Percentiles rank a stretch among this genome's conserved stretches.
Evolutionary conservation across 2,888 invertebrate genomes (phyloP).

Genomic region (Mesochorus sp.): DNA sequence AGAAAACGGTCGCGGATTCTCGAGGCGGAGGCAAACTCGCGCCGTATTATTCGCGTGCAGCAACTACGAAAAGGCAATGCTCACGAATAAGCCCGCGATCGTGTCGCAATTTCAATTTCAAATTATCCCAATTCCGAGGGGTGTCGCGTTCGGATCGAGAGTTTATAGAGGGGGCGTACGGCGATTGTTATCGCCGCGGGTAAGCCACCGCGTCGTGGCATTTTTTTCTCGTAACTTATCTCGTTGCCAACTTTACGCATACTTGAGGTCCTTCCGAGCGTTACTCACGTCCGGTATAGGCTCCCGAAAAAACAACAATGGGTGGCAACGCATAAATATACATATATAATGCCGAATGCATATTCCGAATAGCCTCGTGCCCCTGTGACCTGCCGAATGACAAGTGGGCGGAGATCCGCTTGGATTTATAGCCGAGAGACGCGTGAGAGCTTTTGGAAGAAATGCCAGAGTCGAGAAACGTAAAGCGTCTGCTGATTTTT

Average conservation of each 20-base stretch:
- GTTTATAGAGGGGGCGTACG: constrained; percentile 49
- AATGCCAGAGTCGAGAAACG: too few species aligned
- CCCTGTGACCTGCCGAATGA: constrained; percentile 58
- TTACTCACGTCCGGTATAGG: constrained; percentile 45
- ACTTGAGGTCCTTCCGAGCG: too few species aligned
- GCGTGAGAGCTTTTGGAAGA: constrained; percentile 13
- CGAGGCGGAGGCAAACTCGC: constrained; percentile 29
- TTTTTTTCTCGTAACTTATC: constrained; percentile 26
- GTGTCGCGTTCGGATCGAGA: constrained; percentile 58
- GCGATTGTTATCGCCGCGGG: constrained; percentile 56
- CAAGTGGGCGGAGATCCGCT: constrained; percentile 56
- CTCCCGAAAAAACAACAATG: constrained; percentile 25
- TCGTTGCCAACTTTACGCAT: too few species aligned
- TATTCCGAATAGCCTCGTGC: constrained; percentile 47
- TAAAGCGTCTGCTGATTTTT: neutral
- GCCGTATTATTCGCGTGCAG: constrained; percentile 41
- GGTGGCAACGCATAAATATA: neutral
- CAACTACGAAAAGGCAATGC: constrained; percentile 4
- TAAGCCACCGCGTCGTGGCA: constrained; percentile 46
- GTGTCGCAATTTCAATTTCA: constrained; percentile 73
- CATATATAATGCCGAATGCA: neutral
- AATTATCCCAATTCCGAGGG: constrained; percentile 68
- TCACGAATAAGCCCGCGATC: constrained; percentile 33
- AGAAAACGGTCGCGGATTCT: constrained; percentile 51
- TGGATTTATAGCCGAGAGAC: constrained; percentile 45